Conservation (phyloP, 2,888 invertebrate species). For the Trissolcus brochymenae region DNA sequence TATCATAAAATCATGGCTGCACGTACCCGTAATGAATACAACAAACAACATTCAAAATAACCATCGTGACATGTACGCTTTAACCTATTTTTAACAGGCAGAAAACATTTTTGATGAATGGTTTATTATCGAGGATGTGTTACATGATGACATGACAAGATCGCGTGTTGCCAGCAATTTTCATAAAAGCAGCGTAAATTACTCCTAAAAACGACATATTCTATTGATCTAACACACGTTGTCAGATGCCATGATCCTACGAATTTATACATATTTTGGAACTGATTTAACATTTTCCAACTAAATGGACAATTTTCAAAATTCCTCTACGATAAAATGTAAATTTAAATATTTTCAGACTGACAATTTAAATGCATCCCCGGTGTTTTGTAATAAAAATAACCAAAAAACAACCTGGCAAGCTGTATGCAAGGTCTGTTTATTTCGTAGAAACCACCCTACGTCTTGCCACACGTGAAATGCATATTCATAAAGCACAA, state of each 20-base stretch:
- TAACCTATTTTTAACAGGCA: constrained; percentile 41
- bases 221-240: constrained; percentile 54
- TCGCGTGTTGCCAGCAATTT: constrained; percentile 52
- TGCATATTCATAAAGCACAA: constrained; percentile 35
- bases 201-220: constrained; percentile 54
- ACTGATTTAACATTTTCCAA: constrained; percentile 9
- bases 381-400: not conserved
- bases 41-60: constrained; percentile 34
- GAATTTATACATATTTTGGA: constrained; percentile 15
- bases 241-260: constrained; percentile 41
- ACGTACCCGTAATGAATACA: constrained; percentile 36
- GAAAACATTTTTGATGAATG: constrained; percentile 51
- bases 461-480: constrained; percentile 17
- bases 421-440: constrained; percentile 11
- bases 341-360: no score
- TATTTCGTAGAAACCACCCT: constrained; percentile 23
- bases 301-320: not conserved
- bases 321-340: not conserved
- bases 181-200: constrained; percentile 53
- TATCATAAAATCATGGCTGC: constrained; percentile 12
- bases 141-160: constrained; percentile 55
- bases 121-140: constrained; percentile 56
- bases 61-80: constrained; percentile 14
- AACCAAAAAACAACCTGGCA: not conserved
- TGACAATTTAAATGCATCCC: not conserved